phyloP scores from a whole-genome alignment of 2,888 invertebrate species.

The Plebejus argus region DNA sequence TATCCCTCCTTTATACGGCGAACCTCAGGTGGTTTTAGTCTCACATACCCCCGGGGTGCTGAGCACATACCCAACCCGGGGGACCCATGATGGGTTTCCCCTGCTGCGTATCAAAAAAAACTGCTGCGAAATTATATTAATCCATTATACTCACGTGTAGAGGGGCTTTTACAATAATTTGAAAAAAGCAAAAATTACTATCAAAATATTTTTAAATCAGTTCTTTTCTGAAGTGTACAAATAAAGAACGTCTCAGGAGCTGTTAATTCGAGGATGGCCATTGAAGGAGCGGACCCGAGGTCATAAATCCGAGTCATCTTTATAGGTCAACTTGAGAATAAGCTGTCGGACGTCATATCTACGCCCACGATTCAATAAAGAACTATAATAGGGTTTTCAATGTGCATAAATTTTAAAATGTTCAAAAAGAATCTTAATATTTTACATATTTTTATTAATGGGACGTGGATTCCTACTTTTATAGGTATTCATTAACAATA shows the following conservation, averaged over 20 bases:
- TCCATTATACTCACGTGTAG: background rate
- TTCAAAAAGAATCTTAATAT: background rate
- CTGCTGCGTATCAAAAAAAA: too few species aligned
- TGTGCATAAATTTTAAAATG: background rate
- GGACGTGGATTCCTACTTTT: too few species aligned
- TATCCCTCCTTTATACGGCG: too few species aligned
- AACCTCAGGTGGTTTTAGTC: too few species aligned
- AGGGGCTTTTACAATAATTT: background rate
- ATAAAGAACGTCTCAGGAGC: background rate
- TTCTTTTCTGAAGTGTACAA: background rate
- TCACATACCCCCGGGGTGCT: too few species aligned
- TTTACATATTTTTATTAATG: background rate
- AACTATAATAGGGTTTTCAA: conserved; percentile 23
- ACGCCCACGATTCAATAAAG: conserved; percentile 59
- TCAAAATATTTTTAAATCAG: background rate
- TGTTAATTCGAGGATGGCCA: conserved; percentile 23
- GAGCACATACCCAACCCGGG: too few species aligned
- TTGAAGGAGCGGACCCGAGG: conserved; percentile 43
- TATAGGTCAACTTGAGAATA: conserved; percentile 56
- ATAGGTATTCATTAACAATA: too few species aligned
- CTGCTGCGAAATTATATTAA: too few species aligned
- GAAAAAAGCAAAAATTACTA: background rate
- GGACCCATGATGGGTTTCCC: too few species aligned
- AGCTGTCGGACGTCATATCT: conserved; percentile 47
- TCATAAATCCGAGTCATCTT: conserved; percentile 50